Evolutionary conservation across 2,797 vertebrate genomes (phyloP).

Genomic region (Gobionotothen gibberifrons): DNA sequence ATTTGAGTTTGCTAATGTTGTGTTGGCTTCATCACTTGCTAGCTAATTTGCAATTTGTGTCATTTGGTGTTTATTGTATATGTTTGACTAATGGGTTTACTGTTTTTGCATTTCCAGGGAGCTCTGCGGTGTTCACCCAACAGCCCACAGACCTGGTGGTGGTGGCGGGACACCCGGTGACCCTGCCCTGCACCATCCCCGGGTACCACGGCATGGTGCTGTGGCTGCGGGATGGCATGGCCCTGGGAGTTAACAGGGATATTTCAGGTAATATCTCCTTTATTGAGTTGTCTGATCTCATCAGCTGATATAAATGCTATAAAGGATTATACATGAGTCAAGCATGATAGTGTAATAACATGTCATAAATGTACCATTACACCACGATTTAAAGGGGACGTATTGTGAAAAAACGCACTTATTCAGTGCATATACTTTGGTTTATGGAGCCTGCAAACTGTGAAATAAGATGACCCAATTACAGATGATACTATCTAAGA

Average conservation of each 20-base stretch:
- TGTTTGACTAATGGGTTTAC: not conserved
- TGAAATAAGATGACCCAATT: no score
- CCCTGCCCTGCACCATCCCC: constrained; percentile 89
- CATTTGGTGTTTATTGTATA: not conserved
- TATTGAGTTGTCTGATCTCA: not conserved
- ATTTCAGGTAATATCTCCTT: constrained; percentile 84
- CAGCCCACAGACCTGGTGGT: constrained; percentile 93
- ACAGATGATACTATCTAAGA: no score
- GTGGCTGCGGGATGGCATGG: constrained; percentile 92
- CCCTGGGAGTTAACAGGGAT: constrained; percentile 90
- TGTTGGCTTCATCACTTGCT: not conserved
- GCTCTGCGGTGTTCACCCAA: constrained; percentile 88
- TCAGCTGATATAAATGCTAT: not conserved
- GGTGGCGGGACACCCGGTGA: constrained; percentile 90
- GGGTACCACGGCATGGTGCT: constrained; percentile 93
- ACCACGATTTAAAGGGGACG: not conserved
- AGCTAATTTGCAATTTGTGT: not conserved
- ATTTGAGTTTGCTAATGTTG: not conserved
- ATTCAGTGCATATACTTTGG: no score
- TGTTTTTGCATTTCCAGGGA: constrained; percentile 73
- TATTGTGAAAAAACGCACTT: no score
- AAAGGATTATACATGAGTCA: no score
- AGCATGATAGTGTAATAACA: not conserved
- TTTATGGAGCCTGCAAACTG: no score
- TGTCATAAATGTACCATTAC: not conserved